These are phyloP conservation scores for Gobius niger DNA, from an alignment of 2,113 vertebrate genomes.

Conservation along the genomic window DNA sequence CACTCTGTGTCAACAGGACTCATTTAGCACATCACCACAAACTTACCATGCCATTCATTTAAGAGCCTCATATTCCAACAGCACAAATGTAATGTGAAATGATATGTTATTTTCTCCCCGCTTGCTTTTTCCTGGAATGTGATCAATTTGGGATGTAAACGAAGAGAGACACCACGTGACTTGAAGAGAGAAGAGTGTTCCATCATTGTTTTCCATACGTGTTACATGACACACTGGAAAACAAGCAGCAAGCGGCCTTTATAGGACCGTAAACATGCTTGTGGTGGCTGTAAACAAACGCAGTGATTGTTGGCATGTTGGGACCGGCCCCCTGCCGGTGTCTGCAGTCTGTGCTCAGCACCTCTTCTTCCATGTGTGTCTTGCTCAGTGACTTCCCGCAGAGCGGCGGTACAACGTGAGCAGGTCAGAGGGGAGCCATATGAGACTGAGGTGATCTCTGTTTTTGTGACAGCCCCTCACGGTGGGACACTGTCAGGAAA, in stretches of 20 bases:
- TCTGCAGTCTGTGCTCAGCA: constrained; percentile 11
- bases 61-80: constrained; percentile 49
- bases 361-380: constrained; percentile 9
- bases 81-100: constrained; percentile 37
- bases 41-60: constrained; percentile 49
- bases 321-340: not conserved
- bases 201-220: constrained; percentile 23
- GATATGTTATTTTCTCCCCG: constrained; percentile 53
- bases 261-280: constrained; percentile 40
- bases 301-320: constrained; percentile 7
- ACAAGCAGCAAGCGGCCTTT: constrained; percentile 29
- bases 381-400: constrained; percentile 19
- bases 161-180: constrained; percentile 34
- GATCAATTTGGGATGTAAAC: constrained; percentile 38
- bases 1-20: constrained; percentile 44
- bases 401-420: constrained; percentile 17
- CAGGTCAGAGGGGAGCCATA: constrained; percentile 30
- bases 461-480: constrained; percentile 32
- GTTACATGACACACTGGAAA: constrained; percentile 39
- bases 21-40: constrained; percentile 26
- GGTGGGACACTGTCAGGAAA: constrained; percentile 23
- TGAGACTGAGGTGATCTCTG: constrained; percentile 31
- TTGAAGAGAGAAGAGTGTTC: constrained; percentile 25
- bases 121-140: constrained; percentile 61
- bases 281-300: constrained; percentile 33